Percentiles rank a stretch among this genome's conserved stretches.
These are phyloP conservation scores for Drosophila nigricruria DNA, from an alignment of 2,888 invertebrate genomes.

Conservation along the genomic window DNA sequence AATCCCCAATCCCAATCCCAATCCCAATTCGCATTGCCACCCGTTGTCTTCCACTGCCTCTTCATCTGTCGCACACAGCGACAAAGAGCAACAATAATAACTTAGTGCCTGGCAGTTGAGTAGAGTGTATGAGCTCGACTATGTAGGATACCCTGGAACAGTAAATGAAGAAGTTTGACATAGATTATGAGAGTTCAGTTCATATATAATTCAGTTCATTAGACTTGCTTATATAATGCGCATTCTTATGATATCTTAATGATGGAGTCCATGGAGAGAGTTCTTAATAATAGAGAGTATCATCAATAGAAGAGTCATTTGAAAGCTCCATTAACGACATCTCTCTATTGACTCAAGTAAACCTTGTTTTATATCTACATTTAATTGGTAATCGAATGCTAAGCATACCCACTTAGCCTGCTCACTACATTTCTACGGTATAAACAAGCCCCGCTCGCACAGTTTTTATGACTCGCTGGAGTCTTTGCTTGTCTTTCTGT, in stretches of 20 bases:
- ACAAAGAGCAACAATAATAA: slow-evolving; percentile 60
- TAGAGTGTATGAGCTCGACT: slow-evolving; percentile 1
- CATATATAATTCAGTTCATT: no score
- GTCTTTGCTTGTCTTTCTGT: slow-evolving; percentile 47
- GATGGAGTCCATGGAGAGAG: neutral
- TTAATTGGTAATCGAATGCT: no score
- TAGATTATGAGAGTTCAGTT: neutral
- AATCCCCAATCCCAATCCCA: neutral
- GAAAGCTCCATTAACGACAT: no score
- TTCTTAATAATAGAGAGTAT: no score
- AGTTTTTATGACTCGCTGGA: slow-evolving; percentile 76
- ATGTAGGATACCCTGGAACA: slow-evolving; percentile 11
- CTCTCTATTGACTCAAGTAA: no score
- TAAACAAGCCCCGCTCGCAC: slow-evolving; percentile 55
- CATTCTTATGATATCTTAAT: neutral
- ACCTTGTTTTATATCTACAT: neutral
- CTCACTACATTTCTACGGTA: slow-evolving; percentile 19
- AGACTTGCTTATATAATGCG: no score
- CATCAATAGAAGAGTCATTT: no score
- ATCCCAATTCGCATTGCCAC: slow-evolving; percentile 3
- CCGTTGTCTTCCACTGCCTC: neutral
- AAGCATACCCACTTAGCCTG: neutral
- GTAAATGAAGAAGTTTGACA: no score
- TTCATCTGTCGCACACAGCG: neutral
- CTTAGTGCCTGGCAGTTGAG: slow-evolving; percentile 4